Conservation (phyloP, 2,888 invertebrate species). For the Melieria omissa region DNA sequence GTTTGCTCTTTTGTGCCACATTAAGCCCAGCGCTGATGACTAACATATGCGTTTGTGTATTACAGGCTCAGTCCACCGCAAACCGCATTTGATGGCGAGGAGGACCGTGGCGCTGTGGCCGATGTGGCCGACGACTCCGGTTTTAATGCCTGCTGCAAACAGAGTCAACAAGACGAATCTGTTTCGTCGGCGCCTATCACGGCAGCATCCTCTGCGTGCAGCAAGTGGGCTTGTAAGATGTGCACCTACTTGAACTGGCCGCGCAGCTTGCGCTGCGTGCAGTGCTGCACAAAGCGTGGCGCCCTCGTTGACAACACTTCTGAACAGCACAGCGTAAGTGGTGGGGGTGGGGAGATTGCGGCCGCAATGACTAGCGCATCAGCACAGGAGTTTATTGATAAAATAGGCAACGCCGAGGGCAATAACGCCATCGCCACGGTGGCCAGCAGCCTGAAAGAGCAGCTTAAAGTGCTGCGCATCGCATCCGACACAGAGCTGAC, state of each 20-base stretch:
- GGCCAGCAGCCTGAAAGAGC: conserved; percentile 48
- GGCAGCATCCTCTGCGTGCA: conserved; percentile 51
- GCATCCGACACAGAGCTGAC: conserved; percentile 62
- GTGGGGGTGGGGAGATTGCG: conserved; percentile 39
- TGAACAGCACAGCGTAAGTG: conserved; percentile 35
- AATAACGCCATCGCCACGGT: conserved; percentile 28
- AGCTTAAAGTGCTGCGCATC: conserved; percentile 57
- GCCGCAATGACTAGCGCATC: conserved; percentile 30
- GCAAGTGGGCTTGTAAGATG: conserved; percentile 74
- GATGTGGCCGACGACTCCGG: conserved; percentile 58
- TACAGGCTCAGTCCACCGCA: conserved; percentile 66
- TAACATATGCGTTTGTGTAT: background rate
- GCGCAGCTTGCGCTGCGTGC: conserved; percentile 69
- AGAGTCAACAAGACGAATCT: conserved; percentile 44
- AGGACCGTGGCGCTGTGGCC: conserved; percentile 49
- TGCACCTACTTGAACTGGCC: conserved; percentile 82
- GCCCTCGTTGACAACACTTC: conserved; percentile 38
- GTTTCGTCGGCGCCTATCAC: conserved; percentile 56
- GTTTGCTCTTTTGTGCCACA: conserved; percentile 30
- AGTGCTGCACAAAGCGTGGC: conserved; percentile 62
- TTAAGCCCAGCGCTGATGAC: background rate
- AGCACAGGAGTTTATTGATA: conserved; percentile 30
- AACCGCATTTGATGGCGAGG: conserved; percentile 50
- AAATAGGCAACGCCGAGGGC: conserved; percentile 19
- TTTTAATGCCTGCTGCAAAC: conserved; percentile 59